Evolutionary conservation across 2,797 vertebrate genomes (phyloP).

Genomic region (Intellagama lesueurii): DNA sequence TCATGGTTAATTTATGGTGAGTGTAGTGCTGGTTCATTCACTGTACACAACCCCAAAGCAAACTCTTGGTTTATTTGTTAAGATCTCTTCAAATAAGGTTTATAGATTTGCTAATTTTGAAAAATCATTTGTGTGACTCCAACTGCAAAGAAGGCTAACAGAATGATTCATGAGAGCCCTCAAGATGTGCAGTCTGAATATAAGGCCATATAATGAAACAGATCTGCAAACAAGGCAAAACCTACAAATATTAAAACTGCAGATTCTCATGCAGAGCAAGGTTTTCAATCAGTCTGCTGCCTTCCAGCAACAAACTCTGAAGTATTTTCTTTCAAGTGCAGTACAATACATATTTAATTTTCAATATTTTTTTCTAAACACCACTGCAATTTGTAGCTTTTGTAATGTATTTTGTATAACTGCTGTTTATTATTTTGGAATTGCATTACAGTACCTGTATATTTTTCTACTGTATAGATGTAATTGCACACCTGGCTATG

Average conservation of each 20-base stretch:
- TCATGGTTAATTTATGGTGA: slow-evolving; percentile 19
- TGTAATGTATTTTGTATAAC: not conserved
- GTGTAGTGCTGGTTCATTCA: not conserved
- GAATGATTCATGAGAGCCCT: slow-evolving; percentile 53
- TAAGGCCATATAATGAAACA: slow-evolving; percentile 39
- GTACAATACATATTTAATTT: not conserved
- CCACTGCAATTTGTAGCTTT: not conserved
- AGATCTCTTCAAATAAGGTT: not conserved
- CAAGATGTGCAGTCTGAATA: slow-evolving; percentile 27
- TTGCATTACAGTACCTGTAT: not conserved
- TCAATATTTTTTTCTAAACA: not conserved
- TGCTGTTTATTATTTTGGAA: not conserved
- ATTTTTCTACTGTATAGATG: slow-evolving; percentile 81
- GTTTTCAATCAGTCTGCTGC: not conserved
- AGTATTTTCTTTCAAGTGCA: not conserved
- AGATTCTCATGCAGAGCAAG: slow-evolving; percentile 8
- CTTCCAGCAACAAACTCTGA: not conserved
- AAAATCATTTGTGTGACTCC: slow-evolving; percentile 34
- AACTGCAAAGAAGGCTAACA: slow-evolving; percentile 39
- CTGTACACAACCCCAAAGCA: slow-evolving; percentile 1
- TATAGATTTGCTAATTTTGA: slow-evolving; percentile 35
- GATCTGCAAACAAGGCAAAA: slow-evolving; percentile 35
- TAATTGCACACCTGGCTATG: slow-evolving; percentile 94
- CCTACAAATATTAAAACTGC: not conserved
- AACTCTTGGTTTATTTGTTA: slow-evolving; percentile 32